Evolutionary conservation across 2,113 vertebrate species (phyloP).

Genomic region (Stigmatopora argus): DNA sequence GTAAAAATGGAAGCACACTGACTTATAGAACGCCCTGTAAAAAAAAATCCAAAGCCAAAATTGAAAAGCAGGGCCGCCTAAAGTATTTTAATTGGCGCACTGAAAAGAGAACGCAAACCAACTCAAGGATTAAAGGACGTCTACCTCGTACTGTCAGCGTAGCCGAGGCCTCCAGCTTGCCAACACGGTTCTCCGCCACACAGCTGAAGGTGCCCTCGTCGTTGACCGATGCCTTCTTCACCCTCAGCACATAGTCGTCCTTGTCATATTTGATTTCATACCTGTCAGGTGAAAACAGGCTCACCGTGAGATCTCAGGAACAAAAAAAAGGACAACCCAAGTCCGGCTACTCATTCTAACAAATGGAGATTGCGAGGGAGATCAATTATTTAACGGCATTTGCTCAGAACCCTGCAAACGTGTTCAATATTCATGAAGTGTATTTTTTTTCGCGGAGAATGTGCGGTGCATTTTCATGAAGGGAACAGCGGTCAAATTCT

Average conservation of each 20-base stretch:
- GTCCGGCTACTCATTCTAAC: slow-evolving; percentile 26
- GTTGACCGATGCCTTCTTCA: slow-evolving; percentile 81
- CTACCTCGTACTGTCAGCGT: slow-evolving; percentile 92
- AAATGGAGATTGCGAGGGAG: slow-evolving; percentile 40
- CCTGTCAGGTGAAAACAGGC: slow-evolving; percentile 57
- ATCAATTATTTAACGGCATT: slow-evolving; percentile 72
- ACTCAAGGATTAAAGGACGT: slow-evolving; percentile 8
- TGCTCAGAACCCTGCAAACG: slow-evolving; percentile 46
- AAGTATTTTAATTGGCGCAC: too few species aligned
- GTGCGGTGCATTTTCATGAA: not conserved
- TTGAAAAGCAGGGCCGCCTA: too few species aligned
- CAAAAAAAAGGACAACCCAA: not conserved
- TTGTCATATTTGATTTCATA: slow-evolving; percentile 96
- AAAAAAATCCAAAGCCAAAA: too few species aligned
- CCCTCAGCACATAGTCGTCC: slow-evolving; percentile 89
- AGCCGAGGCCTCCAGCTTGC: slow-evolving; percentile 88
- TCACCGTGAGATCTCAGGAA: not conserved
- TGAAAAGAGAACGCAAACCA: too few species aligned
- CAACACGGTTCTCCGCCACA: slow-evolving; percentile 91
- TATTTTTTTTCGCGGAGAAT: slow-evolving; percentile 8
- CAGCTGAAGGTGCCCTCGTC: slow-evolving; percentile 91
- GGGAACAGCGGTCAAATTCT: too few species aligned
- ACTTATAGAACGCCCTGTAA: not conserved
- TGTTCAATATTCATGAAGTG: slow-evolving; percentile 64
- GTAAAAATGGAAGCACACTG: not conserved